These are phyloP conservation scores for Megathymus violae DNA, from an alignment of 1,140 invertebrate genomes.

Conservation along the genomic window DNA sequence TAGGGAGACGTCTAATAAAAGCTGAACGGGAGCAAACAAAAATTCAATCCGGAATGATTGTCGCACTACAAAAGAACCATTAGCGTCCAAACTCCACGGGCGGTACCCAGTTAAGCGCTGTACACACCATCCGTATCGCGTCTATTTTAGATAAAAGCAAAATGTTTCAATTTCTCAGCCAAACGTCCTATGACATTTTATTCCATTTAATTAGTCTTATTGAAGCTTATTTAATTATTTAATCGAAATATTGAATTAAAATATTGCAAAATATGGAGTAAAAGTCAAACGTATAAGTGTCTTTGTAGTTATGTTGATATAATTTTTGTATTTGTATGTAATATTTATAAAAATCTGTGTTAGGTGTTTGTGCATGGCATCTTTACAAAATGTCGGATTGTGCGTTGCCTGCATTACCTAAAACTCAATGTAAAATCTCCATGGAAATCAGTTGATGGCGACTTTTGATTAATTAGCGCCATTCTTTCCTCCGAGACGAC, in stretches of 20 bases:
- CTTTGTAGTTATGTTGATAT: no score
- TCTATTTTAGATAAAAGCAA: no score
- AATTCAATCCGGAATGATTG: conserved; percentile 74
- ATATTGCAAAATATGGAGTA: no score
- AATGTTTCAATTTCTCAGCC: no score
- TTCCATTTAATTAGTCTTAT: no score
- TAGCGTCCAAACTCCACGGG: conserved; percentile 69
- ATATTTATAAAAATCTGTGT: no score
- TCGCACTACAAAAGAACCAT: conserved; percentile 70
- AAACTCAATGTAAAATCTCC: conserved; percentile 65
- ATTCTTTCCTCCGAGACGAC: conserved; percentile 76
- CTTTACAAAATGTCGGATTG: neutral
- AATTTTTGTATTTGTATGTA: no score
- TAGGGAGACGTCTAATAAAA: conserved; percentile 58
- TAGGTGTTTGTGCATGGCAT: no score
- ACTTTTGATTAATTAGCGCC: conserved; percentile 82
- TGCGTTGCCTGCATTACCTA: conserved; percentile 29
- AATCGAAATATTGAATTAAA: no score
- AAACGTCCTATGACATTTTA: no score
- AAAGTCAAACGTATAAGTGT: no score
- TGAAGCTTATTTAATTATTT: no score
- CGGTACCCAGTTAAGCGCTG: conserved; percentile 40
- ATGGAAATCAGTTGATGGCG: conserved; percentile 78
- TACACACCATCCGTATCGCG: conserved; percentile 2
- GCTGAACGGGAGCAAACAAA: conserved; percentile 62